phyloP scores from a whole-genome alignment of 2,888 invertebrate genomes.

The Lycocerus yunnanus region DNA sequence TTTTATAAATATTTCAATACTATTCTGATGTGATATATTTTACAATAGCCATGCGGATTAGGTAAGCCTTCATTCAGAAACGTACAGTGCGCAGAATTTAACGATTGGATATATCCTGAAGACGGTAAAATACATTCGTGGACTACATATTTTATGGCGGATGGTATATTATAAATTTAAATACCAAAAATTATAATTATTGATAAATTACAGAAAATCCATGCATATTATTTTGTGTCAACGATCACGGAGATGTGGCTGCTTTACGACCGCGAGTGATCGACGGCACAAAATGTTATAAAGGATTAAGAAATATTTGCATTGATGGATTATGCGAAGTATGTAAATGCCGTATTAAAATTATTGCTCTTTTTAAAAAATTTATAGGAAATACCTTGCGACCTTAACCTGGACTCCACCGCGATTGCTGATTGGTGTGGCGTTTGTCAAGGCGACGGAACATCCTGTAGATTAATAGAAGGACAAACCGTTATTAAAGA shows the following conservation, averaged over 20 bases:
- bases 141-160: constrained; percentile 56
- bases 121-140: constrained; percentile 58
- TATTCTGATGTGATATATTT: constrained; percentile 11
- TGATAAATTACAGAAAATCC: constrained; percentile 45
- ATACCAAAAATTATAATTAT: neutral
- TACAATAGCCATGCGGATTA: constrained; percentile 55
- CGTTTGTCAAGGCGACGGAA: constrained; percentile 67
- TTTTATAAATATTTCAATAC: constrained; percentile 3
- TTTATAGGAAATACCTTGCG: constrained; percentile 60
- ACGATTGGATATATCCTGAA: constrained; percentile 57
- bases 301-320: constrained; percentile 60
- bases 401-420: constrained; percentile 60
- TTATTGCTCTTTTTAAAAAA: neutral
- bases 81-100: constrained; percentile 59
- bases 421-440: constrained; percentile 66
- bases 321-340: constrained; percentile 60
- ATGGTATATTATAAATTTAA: constrained; percentile 39
- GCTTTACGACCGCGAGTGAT: constrained; percentile 57
- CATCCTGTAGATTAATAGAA: constrained; percentile 55
- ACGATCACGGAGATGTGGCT: constrained; percentile 47
- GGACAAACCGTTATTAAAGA: constrained; percentile 34
- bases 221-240: constrained; percentile 50
- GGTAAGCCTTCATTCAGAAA: constrained; percentile 56
- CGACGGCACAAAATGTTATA: constrained; percentile 61
- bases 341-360: constrained; percentile 5